Evolutionary conservation across 2,888 invertebrate genomes (phyloP), one percentile per base, ranked within the genome.

Genomic region (Trichogramma dendrolimi): DNA sequence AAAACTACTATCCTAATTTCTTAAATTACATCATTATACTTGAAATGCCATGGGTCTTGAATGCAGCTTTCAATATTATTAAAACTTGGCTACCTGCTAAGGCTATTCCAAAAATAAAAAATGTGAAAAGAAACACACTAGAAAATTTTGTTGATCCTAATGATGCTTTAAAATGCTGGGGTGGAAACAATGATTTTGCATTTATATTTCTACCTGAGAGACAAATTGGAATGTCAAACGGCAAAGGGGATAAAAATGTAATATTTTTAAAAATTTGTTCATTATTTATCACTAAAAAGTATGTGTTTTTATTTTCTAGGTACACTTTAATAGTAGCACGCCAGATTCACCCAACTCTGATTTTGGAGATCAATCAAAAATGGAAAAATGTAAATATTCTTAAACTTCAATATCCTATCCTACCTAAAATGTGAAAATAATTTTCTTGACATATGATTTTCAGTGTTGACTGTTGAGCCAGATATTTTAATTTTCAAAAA

Each of bases 11-110:
- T 79, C 96, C 96, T 0, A 86, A 86, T 76, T 88, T 90, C 73
- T 80, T 94, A 65, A 95, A 94, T 72, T 92, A 93, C 74, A 94
- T 96, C 68, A 81, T 96, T 44, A 89, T 96, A 58, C 94, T 85
- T 77, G 94, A 96, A 76, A 92, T 96, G 91, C 93, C 96, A 0
- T 96, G 96, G 96, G 86, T 96, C 1, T 80, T 96, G 63, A 93
- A 89, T 72, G 88, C 96, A 67, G 92, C 92, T 1, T 96, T 96
- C 80, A 94, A 91, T 81, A 85, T 96, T 50, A 90, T 96, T 6
- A 96, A 94, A 79, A 83, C 87, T 0, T 85, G 94, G 82, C 78
- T 97, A 58, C 95, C 94, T 4, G 87, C 92, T 1, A 91, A 92
- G 78, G 94, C 94, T 8, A 89, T 94, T 27, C 90, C 92, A 73